Evolutionary conservation across 2,888 invertebrate species (phyloP).

Genomic region (Amiota communis): DNA sequence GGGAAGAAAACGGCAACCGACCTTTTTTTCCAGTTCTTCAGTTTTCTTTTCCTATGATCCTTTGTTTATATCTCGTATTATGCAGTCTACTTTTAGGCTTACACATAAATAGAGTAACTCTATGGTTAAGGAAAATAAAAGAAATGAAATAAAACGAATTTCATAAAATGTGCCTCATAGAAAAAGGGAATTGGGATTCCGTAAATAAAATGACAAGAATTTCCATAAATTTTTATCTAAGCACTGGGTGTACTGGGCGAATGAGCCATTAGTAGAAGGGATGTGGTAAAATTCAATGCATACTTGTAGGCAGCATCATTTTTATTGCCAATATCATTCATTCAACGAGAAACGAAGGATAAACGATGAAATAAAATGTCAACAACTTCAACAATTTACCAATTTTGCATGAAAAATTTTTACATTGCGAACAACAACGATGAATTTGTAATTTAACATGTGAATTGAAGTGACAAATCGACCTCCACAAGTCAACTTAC

Average conservation of each 20-base stretch:
- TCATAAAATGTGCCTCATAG: neutral
- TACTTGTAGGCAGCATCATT: conserved; percentile 38
- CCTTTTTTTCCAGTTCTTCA: too few species aligned
- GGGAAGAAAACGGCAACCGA: neutral
- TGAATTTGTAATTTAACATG: conserved; percentile 19
- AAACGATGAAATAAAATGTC: neutral
- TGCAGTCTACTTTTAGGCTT: neutral
- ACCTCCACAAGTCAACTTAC: conserved; percentile 13
- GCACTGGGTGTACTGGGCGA: neutral
- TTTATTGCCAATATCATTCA: neutral
- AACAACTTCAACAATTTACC: conserved; percentile 12
- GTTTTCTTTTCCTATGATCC: neutral
- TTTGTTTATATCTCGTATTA: neutral
- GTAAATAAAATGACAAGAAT: too few species aligned
- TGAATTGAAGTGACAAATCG: conserved; percentile 24
- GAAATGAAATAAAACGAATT: conserved; percentile 19
- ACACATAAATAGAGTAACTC: neutral
- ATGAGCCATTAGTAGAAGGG: neutral
- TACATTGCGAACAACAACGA: conserved; percentile 17
- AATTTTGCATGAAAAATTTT: conserved; percentile 20
- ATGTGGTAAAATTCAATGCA: conserved; percentile 49
- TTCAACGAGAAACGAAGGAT: neutral
- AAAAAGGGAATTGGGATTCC: too few species aligned
- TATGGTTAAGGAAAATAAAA: neutral
- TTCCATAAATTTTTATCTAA: too few species aligned